A percentile compares a stretch with the other conserved stretches of the same genome.
Conservation (phyloP, 2,797 vertebrate species). For the Acanthurus tractus region DNA sequence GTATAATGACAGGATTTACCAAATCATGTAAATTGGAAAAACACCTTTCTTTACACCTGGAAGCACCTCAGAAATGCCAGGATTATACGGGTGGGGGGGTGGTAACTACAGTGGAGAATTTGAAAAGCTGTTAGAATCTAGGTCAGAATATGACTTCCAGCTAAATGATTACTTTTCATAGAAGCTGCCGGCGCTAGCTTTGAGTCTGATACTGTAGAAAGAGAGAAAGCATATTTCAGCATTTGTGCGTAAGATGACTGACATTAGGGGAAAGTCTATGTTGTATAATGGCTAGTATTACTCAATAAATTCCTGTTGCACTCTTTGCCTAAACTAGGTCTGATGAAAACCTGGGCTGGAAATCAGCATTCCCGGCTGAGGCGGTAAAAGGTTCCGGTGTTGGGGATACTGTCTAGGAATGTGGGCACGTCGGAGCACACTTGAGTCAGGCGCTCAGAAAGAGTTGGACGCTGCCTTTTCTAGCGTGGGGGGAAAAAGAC, state of each 20-base stretch:
- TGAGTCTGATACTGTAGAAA: constrained; percentile 7
- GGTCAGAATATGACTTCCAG: constrained; percentile 54
- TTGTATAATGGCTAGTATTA: constrained; percentile 54
- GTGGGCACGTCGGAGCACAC: constrained; percentile 64
- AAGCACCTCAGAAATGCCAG: constrained; percentile 3
- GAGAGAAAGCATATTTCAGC: constrained; percentile 2
- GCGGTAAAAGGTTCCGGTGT: constrained; percentile 71
- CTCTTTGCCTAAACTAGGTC: constrained; percentile 60
- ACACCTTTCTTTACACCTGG: constrained; percentile 21
- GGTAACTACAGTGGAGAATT: constrained; percentile 6
- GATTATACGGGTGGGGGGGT: not conserved
- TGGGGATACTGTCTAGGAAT: constrained; percentile 82
- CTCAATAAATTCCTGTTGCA: constrained; percentile 59
- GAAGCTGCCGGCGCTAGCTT: not conserved
- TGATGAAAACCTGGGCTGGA: constrained; percentile 71
- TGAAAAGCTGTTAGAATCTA: constrained; percentile 40
- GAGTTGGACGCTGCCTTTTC: constrained; percentile 67
- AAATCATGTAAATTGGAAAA: not conserved
- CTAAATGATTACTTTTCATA: constrained; percentile 10
- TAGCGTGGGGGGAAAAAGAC: constrained; percentile 40
- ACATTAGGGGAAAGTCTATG: constrained; percentile 44
- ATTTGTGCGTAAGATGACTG: constrained; percentile 43
- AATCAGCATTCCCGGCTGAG: constrained; percentile 74
- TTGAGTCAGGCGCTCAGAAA: constrained; percentile 47
- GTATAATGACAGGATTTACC: not conserved